Percentiles rank a stretch among this genome's conserved stretches.
phyloP scores from a whole-genome alignment of 2,797 vertebrate genomes.

The Malurus leucopterus region DNA sequence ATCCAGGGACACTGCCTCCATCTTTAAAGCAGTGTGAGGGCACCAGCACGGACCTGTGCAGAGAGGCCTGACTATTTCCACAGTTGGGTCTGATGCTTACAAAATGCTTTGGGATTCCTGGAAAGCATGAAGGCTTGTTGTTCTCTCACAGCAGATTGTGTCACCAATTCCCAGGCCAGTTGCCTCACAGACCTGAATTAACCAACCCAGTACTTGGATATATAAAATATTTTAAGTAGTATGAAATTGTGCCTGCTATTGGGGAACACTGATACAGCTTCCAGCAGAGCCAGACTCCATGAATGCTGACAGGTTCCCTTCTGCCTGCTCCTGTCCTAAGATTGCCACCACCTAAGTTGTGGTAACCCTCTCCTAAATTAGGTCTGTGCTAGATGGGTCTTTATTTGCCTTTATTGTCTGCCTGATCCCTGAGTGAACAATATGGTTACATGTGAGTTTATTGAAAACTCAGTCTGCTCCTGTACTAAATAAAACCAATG shows the following conservation, averaged over 20 bases:
- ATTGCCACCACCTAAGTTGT: neutral
- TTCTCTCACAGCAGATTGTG: constrained; percentile 13
- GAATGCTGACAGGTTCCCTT: neutral
- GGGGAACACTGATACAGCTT: neutral
- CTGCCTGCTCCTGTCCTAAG: neutral
- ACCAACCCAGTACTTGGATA: neutral
- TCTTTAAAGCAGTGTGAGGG: neutral
- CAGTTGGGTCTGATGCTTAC: neutral
- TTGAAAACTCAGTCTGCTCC: neutral
- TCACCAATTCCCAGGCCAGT: constrained; percentile 5
- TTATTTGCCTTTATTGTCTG: neutral
- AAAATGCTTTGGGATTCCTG: constrained; percentile 28
- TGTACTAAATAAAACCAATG: neutral
- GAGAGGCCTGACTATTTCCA: neutral
- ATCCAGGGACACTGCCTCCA: neutral
- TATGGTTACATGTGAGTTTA: neutral
- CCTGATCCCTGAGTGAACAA: neutral
- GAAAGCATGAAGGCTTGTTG: constrained; percentile 16
- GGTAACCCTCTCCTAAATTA: neutral
- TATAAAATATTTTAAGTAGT: constrained; percentile 2
- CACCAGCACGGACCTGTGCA: accelerated
- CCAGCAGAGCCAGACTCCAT: neutral
- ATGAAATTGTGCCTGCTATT: neutral
- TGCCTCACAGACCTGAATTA: constrained; percentile 26
- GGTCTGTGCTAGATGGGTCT: neutral